Evolutionary conservation across 2,888 invertebrate species (phyloP).

Genomic region (Dicyrtoma fusca): DNA sequence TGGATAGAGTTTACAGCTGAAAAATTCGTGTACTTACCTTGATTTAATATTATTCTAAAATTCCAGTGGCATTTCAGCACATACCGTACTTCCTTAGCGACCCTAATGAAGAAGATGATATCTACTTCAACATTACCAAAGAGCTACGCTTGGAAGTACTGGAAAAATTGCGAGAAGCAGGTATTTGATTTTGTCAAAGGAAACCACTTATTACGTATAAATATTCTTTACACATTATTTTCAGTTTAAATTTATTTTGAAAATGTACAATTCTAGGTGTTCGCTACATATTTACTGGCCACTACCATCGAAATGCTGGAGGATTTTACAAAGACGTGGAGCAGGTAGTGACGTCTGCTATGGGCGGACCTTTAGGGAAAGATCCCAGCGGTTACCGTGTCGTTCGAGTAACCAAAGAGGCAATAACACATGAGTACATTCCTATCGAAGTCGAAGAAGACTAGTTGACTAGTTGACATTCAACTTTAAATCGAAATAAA

Average conservation of each 20-base stretch:
- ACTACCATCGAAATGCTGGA: conserved; percentile 63
- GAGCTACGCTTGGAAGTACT: conserved; percentile 59
- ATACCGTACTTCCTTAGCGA: conserved; percentile 61
- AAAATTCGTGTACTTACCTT: not conserved
- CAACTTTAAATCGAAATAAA: too few relatives aligned
- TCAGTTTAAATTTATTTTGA: not conserved
- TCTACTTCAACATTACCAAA: conserved; percentile 60
- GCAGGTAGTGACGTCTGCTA: conserved; percentile 62
- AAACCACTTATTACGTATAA: too few relatives aligned
- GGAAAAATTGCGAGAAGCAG: conserved; percentile 60
- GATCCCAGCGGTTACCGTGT: conserved; percentile 61
- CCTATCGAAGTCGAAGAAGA: conserved; percentile 5
- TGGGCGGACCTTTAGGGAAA: conserved; percentile 61
- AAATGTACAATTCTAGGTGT: conserved; percentile 59
- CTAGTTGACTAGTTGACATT: too few relatives aligned
- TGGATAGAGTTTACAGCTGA: not conserved
- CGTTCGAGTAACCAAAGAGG: conserved; percentile 60
- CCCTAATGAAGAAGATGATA: conserved; percentile 58
- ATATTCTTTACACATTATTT: not conserved
- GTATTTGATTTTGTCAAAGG: too few relatives aligned
- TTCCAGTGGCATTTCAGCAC: conserved; percentile 61
- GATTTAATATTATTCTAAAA: not conserved
- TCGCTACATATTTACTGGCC: conserved; percentile 60
- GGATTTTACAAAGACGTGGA: conserved; percentile 61
- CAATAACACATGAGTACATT: conserved; percentile 60